Evolutionary conservation across 2,113 vertebrate genomes (phyloP).

Genomic region (Zosterops pallidus): DNA sequence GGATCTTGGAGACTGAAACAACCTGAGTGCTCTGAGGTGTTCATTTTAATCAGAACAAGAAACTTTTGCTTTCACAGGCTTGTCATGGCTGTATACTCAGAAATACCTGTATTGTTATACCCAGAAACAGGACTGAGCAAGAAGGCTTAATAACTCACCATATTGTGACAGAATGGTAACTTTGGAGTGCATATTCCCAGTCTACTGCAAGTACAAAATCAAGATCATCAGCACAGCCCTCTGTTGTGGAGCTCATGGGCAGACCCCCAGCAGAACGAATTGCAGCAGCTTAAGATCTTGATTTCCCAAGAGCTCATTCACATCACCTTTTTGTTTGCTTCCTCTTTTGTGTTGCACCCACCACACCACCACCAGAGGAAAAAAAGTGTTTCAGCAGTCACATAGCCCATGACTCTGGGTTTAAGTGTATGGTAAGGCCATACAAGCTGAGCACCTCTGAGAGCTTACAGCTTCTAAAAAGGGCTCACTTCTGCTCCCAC

Average conservation of each 20-base stretch:
- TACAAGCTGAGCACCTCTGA: not conserved
- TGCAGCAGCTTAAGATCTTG: not conserved
- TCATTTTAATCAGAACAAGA: not conserved
- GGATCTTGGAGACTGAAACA: not conserved
- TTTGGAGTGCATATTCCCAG: not conserved
- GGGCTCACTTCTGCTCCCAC: not conserved
- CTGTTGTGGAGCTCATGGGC: not conserved
- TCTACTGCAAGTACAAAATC: not conserved
- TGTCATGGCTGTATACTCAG: not conserved
- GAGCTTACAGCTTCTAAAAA: not conserved
- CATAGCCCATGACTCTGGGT: not conserved
- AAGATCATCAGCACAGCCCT: not conserved
- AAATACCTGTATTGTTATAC: not conserved
- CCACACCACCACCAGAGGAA: not conserved
- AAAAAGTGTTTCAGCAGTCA: not conserved
- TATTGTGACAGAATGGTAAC: fast-evolving
- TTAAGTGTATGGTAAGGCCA: not conserved
- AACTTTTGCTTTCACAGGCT: not conserved
- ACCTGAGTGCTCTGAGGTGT: not conserved
- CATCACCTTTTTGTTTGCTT: not conserved
- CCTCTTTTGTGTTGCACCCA: not conserved
- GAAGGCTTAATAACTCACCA: not conserved
- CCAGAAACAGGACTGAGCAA: not conserved
- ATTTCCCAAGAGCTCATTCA: not conserved
- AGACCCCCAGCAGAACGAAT: not conserved